Evolutionary conservation across 1,140 invertebrate genomes (phyloP).

Genomic region (Drosophila nannoptera): DNA sequence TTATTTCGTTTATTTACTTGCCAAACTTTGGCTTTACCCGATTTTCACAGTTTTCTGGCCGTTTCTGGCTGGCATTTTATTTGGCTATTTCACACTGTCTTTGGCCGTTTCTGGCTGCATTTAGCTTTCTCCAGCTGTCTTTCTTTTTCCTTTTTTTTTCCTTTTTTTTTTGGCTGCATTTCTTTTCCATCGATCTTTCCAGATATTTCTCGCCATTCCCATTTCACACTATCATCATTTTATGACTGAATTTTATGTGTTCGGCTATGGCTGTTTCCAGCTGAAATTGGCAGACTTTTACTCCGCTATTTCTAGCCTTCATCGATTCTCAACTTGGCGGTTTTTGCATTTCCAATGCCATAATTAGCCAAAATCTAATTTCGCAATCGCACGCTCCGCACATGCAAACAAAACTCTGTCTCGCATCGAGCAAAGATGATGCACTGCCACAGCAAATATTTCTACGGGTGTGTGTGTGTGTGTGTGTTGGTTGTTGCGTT

Average conservation of each 20-base stretch:
- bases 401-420: slow-evolving; percentile 34
- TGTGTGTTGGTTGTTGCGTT: slow-evolving; percentile 12
- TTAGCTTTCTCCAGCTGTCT: too few species aligned
- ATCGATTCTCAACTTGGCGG: slow-evolving; percentile 29
- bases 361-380: slow-evolving; percentile 74
- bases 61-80: background rate
- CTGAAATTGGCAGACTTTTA: slow-evolving; percentile 2
- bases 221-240: too few species aligned
- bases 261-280: slow-evolving; percentile 19
- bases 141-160: too few species aligned
- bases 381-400: slow-evolving; percentile 55
- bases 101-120: too few species aligned
- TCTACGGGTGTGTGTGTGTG: background rate
- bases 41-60: slow-evolving; percentile 9
- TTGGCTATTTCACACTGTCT: background rate
- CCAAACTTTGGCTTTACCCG: slow-evolving; percentile 27
- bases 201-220: too few species aligned
- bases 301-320: too few species aligned
- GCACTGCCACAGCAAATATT: slow-evolving; percentile 14
- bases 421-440: slow-evolving; percentile 44
- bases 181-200: too few species aligned
- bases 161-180: too few species aligned
- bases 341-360: slow-evolving; percentile 64
- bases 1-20: slow-evolving; percentile 50
- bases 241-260: too few species aligned